Percentiles rank a stretch among this genome's conserved stretches.
These are phyloP conservation scores for Lumbricus terrestris DNA, from an alignment of 2,888 invertebrate genomes.

Conservation along the genomic window DNA sequence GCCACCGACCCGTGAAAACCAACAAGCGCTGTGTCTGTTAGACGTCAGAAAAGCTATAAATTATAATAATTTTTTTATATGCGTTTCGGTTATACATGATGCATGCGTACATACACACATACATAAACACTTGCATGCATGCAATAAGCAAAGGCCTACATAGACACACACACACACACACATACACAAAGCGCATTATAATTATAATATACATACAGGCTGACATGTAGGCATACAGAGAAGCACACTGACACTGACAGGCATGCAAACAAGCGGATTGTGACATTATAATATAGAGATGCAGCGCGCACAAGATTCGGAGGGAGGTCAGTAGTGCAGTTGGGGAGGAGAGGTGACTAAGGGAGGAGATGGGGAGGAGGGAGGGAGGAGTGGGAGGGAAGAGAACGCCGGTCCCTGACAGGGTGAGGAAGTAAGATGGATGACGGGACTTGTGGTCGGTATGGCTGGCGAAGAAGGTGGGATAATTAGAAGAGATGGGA, in stretches of 20 bases:
- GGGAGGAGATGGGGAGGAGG: not conserved
- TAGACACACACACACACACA: too few species aligned
- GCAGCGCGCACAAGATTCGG: too few species aligned
- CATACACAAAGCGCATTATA: too few species aligned
- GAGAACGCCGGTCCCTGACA: not conserved
- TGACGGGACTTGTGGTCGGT: not conserved
- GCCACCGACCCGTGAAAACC: too few species aligned
- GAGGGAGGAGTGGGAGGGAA: not conserved
- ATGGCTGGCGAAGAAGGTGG: not conserved
- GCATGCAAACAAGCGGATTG: too few species aligned
- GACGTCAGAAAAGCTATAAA: too few species aligned
- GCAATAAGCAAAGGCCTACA: not conserved
- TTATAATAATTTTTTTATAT: too few species aligned
- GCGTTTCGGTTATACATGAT: not conserved
- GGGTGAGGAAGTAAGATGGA: conserved; percentile 3
- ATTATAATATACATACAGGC: too few species aligned
- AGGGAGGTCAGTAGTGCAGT: not conserved
- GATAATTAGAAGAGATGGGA: conserved; percentile 3
- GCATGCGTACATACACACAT: not conserved
- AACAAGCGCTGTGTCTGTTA: too few species aligned
- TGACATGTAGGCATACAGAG: too few species aligned
- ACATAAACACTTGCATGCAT: not conserved
- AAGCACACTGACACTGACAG: too few species aligned
- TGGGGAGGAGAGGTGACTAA: not conserved
- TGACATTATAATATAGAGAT: too few species aligned